Conservation (phyloP, 2,113 vertebrate genomes). For the Burhinus oedicnemus region DNA sequence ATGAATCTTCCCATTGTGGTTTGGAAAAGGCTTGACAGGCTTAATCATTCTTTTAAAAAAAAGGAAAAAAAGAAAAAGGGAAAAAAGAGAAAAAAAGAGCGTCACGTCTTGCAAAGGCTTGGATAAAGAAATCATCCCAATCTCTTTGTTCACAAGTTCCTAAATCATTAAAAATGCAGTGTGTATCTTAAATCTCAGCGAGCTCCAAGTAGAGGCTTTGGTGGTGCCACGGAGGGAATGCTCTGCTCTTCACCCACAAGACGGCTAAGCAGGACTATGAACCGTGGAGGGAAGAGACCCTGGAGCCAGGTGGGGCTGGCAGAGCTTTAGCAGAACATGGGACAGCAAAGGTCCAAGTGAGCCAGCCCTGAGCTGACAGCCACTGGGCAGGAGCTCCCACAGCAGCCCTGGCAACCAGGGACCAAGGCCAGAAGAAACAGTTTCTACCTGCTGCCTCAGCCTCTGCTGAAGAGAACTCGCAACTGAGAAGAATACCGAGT, state of each 20-base stretch:
- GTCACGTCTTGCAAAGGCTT: not conserved
- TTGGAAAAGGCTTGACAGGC: not conserved
- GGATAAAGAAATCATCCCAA: not conserved
- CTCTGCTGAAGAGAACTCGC: not conserved
- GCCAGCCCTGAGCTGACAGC: not conserved
- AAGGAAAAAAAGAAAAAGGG: not conserved
- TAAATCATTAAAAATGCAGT: not conserved
- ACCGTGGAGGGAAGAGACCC: not conserved
- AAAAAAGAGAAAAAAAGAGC: fast-evolving
- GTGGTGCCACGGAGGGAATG: not conserved
- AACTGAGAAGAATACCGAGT: not conserved
- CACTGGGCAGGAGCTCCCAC: not conserved
- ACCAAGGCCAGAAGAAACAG: not conserved
- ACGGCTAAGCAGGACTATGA: not conserved
- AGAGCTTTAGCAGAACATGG: not conserved
- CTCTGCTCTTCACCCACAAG: not conserved
- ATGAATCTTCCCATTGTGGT: not conserved
- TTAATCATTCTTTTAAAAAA: not conserved
- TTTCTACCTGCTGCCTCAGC: not conserved
- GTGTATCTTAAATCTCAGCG: too few relatives aligned
- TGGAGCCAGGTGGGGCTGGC: not conserved
- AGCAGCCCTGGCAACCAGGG: not conserved
- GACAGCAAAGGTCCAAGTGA: not conserved
- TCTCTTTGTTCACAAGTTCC: not conserved
- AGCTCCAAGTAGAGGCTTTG: not conserved